Conservation (phyloP, 2,113 vertebrate species). For the Pelodiscus sinensis region DNA sequence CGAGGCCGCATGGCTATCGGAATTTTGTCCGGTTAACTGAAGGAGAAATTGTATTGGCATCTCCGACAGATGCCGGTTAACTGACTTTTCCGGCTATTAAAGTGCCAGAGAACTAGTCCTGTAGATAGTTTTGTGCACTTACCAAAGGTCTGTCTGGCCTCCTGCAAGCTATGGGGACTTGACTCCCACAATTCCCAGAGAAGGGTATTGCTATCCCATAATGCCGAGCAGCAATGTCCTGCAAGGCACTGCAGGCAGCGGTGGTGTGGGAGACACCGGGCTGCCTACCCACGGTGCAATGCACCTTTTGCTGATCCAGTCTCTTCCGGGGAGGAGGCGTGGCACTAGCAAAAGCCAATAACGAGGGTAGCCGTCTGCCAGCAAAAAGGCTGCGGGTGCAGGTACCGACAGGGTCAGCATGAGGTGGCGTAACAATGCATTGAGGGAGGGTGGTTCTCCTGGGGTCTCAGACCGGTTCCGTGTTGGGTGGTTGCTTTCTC, state of each 20-base stretch:
- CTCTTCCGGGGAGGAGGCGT: neutral
- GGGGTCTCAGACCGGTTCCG: neutral
- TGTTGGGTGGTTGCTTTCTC: neutral
- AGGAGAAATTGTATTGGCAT: too few relatives aligned
- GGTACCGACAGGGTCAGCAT: neutral
- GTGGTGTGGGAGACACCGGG: neutral
- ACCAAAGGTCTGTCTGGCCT: neutral
- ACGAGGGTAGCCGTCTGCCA: neutral
- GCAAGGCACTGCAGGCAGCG: neutral
- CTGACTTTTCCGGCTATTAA: too few relatives aligned
- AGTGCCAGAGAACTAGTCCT: too few relatives aligned
- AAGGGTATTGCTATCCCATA: neutral
- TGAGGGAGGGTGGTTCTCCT: rapidly evolving
- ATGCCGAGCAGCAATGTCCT: neutral
- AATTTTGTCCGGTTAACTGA: too few relatives aligned
- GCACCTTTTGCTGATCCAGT: neutral
- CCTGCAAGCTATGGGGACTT: neutral
- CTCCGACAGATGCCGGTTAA: too few relatives aligned
- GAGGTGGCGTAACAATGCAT: neutral
- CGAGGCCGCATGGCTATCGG: too few relatives aligned
- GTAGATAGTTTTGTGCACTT: too few relatives aligned
- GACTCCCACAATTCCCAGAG: neutral
- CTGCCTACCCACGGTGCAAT: neutral
- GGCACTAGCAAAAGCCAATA: neutral
- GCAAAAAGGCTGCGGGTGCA: neutral